Percentiles rank a stretch among this genome's conserved stretches.
These are phyloP conservation scores for Synergus gifuensis DNA, from an alignment of 2,888 invertebrate genomes.

Conservation along the genomic window DNA sequence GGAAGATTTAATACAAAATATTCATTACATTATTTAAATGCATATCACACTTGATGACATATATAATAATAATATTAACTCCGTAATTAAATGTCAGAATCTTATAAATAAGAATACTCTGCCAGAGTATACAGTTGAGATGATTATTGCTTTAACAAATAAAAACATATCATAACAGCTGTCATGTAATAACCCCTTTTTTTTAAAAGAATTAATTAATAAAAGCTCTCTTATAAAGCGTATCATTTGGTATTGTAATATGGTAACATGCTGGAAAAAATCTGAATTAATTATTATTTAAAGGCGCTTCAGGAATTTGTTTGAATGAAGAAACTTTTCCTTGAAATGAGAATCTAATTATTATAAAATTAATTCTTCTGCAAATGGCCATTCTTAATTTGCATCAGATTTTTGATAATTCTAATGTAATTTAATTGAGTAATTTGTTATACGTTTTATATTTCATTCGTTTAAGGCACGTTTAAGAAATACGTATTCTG, in stretches of 20 bases:
- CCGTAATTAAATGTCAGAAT: background rate
- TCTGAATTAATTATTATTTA: background rate
- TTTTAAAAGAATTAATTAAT: background rate
- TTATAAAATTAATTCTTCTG: background rate
- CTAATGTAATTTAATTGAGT: background rate
- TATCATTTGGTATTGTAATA: constrained; percentile 29
- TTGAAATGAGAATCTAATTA: background rate
- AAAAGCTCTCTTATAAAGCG: background rate
- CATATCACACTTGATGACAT: background rate
- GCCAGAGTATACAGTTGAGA: background rate
- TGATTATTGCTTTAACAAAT: background rate
- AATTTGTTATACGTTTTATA: background rate
- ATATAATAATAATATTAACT: background rate
- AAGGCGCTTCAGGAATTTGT: background rate
- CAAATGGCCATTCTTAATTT: background rate
- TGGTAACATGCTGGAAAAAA: background rate
- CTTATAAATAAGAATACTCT: background rate
- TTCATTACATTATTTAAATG: background rate
- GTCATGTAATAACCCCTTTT: background rate
- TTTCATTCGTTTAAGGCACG: no score
- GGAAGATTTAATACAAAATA: background rate
- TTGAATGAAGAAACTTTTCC: background rate
- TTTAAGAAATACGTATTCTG: no score
- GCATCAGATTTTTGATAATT: background rate
- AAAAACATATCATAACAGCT: background rate